Base-by-base conservation (phyloP, 2,797 vertebrate species). In the Oophaga sylvatica region DNA sequence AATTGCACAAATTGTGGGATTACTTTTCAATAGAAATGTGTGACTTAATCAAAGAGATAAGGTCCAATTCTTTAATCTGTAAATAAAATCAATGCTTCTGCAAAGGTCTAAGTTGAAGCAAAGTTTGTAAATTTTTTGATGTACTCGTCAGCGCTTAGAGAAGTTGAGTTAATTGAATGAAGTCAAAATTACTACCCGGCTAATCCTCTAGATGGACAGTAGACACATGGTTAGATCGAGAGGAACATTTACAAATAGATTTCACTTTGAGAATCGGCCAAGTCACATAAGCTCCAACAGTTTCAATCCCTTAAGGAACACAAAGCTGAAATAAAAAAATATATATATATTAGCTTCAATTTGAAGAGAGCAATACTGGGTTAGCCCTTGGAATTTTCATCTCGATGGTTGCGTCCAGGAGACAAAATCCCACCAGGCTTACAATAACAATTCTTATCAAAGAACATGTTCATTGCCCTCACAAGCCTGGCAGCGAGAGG, bases 371-470 rank as follows among this genome's bases (percentile, higher is more conserved):
- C 62, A 75, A 85, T 80, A 80, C 87, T 85, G 16, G 70, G 83
- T 85, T 81, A 88, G 62, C 41, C 26, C 82, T 79, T 35, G 53
- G 83, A 81, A 76, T 81, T 76, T 41, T 53, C 68, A 81, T 73
- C 73, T 48, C 2, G 35, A 73, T 53, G 45, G 65, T 83, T 29
- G 85, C 83, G 86, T 90, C 90, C 90, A 91, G 91, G 91, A 92
- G 89, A 83, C 90, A 90, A 92, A 93, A 92, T 93, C 92, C 93
- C 92, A 89, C 62, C 81, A 94, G 91, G 91, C 91, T 90, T 89
- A 83, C 88, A 90, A 92, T 93, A 93, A 91, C 91, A 91, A 80
- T 17, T 90, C 87, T 91, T 92, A 92, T 93, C 92, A 92, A 93
- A 94, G 90, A 87, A 88, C 79, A 89, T 87, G 90, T 93, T 93